Base-by-base conservation (phyloP, 2,113 vertebrate genomes). In the Chroicocephalus ridibundus region DNA sequence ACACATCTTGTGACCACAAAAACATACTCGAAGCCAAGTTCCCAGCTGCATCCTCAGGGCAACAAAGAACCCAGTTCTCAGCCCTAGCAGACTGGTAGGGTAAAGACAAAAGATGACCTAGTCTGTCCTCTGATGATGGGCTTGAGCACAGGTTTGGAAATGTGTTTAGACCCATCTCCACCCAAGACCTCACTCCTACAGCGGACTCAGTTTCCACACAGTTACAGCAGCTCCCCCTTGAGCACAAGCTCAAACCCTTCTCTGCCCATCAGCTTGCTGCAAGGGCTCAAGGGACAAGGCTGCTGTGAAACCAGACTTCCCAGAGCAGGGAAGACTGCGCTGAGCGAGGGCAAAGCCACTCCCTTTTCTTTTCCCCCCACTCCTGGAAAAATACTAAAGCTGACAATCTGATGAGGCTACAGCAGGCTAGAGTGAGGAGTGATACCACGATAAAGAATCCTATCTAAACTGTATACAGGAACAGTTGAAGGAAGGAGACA, bases 1-100 rank as follows among this genome's bases (percentile, higher is more conserved):
- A 80, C 76, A 95, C 5, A 2, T 83, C 60, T 88, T 79, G 57
- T 91, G 87, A 96, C 93, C 82, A 93, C 92, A 89, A 82, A 93
- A 92, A 90, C 95, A 92, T 9, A 84, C 58, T 32, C 22, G 85
- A 76, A 96, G 94, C 82, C 87, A 96, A 96, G 90, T 88, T 95
- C 82, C 49, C 66, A 95, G 78, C 62, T 76, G 71, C 75, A 93
- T 92, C 87, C 90, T 76, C 29, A 10, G 85, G 90, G 84, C 87
- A 93, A 83, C n/a, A 71, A 90, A 65, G 64, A 91, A 72, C 58
- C 31, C 6, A 2, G 90, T 85, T 89, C 54, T 44, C 75, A 96
- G 86, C 65, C 61, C 58, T 22, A 32, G 44, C 31, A 96, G 77
- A 65, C 52, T 65, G 36, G 69, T 42, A 65, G 71, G 42, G 62